Conservation (phyloP, 2,888 invertebrate species). For the Dryomyza anilis region DNA sequence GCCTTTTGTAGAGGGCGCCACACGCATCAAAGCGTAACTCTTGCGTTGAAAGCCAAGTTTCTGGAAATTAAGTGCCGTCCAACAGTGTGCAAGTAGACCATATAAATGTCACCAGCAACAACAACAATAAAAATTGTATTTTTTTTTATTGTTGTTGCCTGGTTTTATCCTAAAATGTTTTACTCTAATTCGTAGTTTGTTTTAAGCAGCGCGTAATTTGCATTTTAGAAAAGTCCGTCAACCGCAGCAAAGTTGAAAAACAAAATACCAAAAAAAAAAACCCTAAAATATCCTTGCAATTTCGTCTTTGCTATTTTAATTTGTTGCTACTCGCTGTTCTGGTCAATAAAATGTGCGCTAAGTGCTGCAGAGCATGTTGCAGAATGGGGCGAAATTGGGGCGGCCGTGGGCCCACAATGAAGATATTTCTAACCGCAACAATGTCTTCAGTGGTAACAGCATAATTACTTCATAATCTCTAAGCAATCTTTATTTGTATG, state of each 20-base stretch:
- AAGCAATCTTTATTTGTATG: too few species aligned
- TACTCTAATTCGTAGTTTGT: too few species aligned
- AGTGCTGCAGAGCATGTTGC: too few species aligned
- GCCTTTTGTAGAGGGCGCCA: background rate
- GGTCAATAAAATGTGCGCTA: constrained; percentile 8
- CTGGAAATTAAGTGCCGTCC: background rate
- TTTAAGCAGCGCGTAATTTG: background rate
- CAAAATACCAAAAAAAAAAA: background rate
- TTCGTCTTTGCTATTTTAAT: constrained; percentile 2
- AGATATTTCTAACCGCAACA: too few species aligned
- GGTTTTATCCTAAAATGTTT: too few species aligned
- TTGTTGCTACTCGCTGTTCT: constrained; percentile 11
- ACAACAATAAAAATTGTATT: background rate
- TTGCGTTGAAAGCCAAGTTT: constrained; percentile 7
- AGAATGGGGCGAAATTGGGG: too few species aligned
- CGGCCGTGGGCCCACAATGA: too few species aligned
- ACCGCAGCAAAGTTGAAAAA: background rate
- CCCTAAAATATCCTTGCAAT: background rate
- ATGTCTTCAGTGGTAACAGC: too few species aligned
- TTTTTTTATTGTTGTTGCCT: background rate
- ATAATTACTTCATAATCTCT: too few species aligned
- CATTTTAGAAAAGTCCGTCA: constrained; percentile 16
- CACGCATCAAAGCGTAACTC: constrained; percentile 19
- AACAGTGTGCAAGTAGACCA: too few species aligned
- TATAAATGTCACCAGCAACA: background rate